Evolutionary conservation across 2,888 invertebrate genomes (phyloP), one percentile per base, ranked within the genome.

Genomic region (Drosophila limbata): DNA sequence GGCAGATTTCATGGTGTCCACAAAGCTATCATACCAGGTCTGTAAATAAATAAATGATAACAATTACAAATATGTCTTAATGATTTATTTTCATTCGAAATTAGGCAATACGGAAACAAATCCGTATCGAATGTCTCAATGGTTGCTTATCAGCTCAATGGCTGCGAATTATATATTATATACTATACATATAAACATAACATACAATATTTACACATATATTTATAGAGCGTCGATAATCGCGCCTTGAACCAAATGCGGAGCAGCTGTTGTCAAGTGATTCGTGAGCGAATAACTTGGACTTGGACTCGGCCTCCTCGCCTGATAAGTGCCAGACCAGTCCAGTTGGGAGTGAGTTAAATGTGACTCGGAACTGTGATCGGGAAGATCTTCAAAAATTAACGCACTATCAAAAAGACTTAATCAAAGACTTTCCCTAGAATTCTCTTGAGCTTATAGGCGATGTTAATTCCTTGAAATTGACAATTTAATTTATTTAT

Each of bases 21-120:
- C 77, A 59, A 96, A 89, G 69, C 95, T 95, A 63, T 94, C 94
- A 85, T 95, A 95, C 95, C 96, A 96, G 79, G 95, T 95, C 96
- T 96, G 93, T 17, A 45, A 60, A 40, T 17, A 45, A 60, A 40
- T 6, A 48, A 17, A 52, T 39, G 4, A 42, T 33, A 57, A 47
- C 6, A 44, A 44, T 44, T 35, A 40, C 9, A 53, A 53, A 19
- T 28, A 9, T 9, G 25, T 31, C 33, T 19, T 17, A 35, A 61
- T 65, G 35, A 51, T 59, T 61, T 56, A 33, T 48, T 45, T 42
- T 33, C 5, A 37, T 1, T 19, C 8, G 8, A 13, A 47, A 56
- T 70, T 67, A 33, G 40, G 60, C 35, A 68, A 73, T 63, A 63
- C 79, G 81, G 81, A 81, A 83, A 66, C 56, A 28, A 52, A 59